A percentile compares a stretch with the other conserved stretches of the same genome.
Conservation (phyloP, 2,888 invertebrate species). For the Busseola fusca region DNA sequence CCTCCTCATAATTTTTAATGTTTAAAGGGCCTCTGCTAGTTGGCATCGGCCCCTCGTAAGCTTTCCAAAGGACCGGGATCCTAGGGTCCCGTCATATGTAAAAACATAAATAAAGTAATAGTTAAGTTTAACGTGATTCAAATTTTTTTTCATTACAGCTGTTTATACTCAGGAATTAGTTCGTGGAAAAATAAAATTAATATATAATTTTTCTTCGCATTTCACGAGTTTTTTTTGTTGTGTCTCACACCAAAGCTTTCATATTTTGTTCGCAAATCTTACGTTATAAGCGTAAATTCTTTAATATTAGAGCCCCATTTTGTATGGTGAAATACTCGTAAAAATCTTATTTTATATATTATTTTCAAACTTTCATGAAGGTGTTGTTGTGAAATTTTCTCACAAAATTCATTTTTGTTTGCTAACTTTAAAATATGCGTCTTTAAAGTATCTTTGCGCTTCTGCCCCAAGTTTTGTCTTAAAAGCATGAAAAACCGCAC, state of each 20-base stretch:
- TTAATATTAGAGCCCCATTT: slow-evolving; percentile 1
- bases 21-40: too few relatives aligned
- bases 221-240: slow-evolving; percentile 1
- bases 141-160: slow-evolving; percentile 64
- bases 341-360: slow-evolving; percentile 25
- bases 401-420: slow-evolving; percentile 44
- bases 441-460: slow-evolving; percentile 41
- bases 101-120: too few relatives aligned
- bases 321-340: slow-evolving; percentile 16
- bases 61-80: too few relatives aligned
- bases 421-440: slow-evolving; percentile 54
- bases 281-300: not conserved
- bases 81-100: too few relatives aligned
- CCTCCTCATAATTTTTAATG: too few relatives aligned
- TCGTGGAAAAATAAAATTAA: slow-evolving; percentile 30
- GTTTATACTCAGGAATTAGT: slow-evolving; percentile 42
- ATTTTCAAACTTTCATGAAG: slow-evolving; percentile 30
- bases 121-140: slow-evolving; percentile 65
- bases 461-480: slow-evolving; percentile 50
- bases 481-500: slow-evolving; percentile 58
- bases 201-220: slow-evolving; percentile 17
- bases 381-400: slow-evolving; percentile 31
- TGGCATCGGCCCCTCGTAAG: too few relatives aligned
- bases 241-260: not conserved
- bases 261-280: not conserved